A percentile compares a stretch with the other conserved stretches of the same genome.
phyloP scores from a whole-genome alignment of 1,140 invertebrate genomes.

The Monomorium pharaonis region DNA sequence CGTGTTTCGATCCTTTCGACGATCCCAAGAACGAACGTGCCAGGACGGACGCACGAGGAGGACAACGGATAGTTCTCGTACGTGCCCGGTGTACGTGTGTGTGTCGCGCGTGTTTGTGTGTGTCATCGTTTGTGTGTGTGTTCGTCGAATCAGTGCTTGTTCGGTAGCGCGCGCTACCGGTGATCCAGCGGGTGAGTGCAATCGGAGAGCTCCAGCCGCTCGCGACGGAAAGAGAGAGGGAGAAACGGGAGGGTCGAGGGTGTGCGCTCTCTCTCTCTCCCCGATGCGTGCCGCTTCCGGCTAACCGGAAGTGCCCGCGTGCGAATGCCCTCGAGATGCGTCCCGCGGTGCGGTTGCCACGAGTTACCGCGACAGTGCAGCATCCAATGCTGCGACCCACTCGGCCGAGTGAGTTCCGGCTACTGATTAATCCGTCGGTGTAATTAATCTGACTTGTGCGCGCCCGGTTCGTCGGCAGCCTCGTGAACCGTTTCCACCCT shows the following conservation, averaged over 20 bases:
- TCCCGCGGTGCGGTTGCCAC: conserved; percentile 65
- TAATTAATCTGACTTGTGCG: conserved; percentile 71
- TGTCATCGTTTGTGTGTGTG: conserved; percentile 65
- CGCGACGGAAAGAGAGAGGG: not conserved
- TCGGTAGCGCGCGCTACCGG: conserved; percentile 66
- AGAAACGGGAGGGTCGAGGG: not conserved
- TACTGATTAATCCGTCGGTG: conserved; percentile 61
- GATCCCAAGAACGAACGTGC: not conserved
- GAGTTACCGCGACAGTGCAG: conserved; percentile 66
- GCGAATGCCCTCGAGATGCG: conserved; percentile 65
- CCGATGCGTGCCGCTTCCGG: conserved; percentile 63
- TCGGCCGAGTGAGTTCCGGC: conserved; percentile 55
- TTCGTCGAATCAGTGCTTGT: conserved; percentile 72
- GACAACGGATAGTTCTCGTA: conserved; percentile 11
- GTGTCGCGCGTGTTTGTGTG: conserved; percentile 34
- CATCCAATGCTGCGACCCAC: conserved; percentile 54
- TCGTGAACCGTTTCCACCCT: conserved; percentile 44
- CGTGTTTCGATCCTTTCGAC: not conserved
- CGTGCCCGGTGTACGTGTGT: conserved; percentile 36
- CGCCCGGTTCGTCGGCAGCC: conserved; percentile 40
- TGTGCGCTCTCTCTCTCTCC: conserved; percentile 64
- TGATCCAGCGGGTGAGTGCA: conserved; percentile 71
- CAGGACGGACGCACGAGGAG: conserved; percentile 28
- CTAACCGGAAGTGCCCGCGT: conserved; percentile 60
- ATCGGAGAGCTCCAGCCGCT: conserved; percentile 64